Conservation (phyloP, 2,113 vertebrate species). For the Marmota monax region DNA sequence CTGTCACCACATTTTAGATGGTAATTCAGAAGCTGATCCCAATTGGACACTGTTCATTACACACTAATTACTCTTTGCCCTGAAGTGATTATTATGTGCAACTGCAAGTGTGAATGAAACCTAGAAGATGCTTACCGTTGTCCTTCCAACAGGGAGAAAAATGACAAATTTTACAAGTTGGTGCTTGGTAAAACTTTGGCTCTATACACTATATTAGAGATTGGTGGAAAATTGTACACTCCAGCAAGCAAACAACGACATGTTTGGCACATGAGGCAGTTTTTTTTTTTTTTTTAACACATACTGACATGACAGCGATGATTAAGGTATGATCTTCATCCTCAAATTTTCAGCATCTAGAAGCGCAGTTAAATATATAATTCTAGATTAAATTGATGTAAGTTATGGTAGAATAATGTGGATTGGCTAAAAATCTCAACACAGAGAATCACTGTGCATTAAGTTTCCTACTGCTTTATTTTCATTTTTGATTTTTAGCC, state of each 20-base stretch:
- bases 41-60: slow-evolving; percentile 72
- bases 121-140: not conserved
- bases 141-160: not conserved
- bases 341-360: not conserved
- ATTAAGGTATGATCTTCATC: not conserved
- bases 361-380: not conserved
- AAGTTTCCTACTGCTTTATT: not conserved
- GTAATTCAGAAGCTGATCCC: slow-evolving; percentile 62
- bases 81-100: slow-evolving; percentile 38
- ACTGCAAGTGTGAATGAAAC: not conserved
- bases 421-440: not conserved
- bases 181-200: not conserved
- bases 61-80: slow-evolving; percentile 68
- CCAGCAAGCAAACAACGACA: not conserved
- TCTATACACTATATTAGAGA: not conserved
- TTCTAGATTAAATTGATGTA: not conserved
- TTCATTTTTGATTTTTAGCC: not conserved
- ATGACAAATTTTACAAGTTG: not conserved
- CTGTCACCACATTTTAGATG: slow-evolving; percentile 51
- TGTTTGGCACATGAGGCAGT: not conserved
- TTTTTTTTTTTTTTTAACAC: not conserved
- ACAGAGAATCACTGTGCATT: not conserved
- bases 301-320: not conserved
- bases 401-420: not conserved
- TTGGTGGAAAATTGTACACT: not conserved